Evolutionary conservation across 2,888 invertebrate species (phyloP), one percentile per base, ranked within the genome.

Genomic region (Furcula furcula): DNA sequence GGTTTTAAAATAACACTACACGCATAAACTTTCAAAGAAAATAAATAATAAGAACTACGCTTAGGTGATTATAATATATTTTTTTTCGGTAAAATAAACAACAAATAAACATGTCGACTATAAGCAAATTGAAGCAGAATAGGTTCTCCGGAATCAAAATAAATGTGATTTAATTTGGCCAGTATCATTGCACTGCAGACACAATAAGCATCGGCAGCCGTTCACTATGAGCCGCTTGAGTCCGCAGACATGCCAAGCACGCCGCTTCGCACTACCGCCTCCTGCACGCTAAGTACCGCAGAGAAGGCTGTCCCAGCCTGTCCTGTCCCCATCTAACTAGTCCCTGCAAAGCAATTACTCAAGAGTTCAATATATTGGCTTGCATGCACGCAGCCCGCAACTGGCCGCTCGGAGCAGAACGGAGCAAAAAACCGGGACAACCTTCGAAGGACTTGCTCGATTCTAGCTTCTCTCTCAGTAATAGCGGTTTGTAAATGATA

Each of bases 351-450:
- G 80, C 79, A 71, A 74, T 75, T 67, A 73, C 76, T 76, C 71
- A 64, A 61, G 55, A 67, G 59, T 72, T 69, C 72, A 73, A 71
- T n/a, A 72, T 65, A 66, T 61, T 70, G 64, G 65, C 61, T 70
- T 61, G 63, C 83, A 82, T 81, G 84, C 86, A 88, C 89, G 88
- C 88, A 84, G n/a, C 68, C 73, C 74, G 69, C 65, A 57, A 52
- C 61, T 65, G 55, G 67, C 65, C 66, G 68, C 65, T 61, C 72
- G 76, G 83, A 84, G 75, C 81, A 76, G 70, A 74, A 75, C 88
- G 90, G 90, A 86, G 82, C 81, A 82, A 83, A 86, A 89, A 89
- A 86, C 89, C 89, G 89, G 89, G 89, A 90, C 89, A 90, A 90
- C 89, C 89, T 88, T 89, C 85, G 87, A 87, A 82, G 88, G 87